Evolutionary conservation across 2,888 invertebrate genomes (phyloP).

Genomic region (Malthinus flaveolus): DNA sequence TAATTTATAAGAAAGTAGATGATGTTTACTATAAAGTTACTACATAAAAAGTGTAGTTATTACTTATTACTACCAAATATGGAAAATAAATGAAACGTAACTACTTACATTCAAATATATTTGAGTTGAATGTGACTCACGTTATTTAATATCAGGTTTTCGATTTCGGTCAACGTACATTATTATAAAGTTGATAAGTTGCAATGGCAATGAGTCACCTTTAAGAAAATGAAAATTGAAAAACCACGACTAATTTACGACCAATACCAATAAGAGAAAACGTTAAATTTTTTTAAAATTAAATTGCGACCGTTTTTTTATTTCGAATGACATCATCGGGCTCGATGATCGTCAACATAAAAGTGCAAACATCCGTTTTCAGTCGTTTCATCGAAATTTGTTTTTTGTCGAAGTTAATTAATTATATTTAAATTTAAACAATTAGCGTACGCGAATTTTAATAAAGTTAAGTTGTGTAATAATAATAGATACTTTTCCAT

Average conservation of each 20-base stretch:
- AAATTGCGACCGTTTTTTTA: not conserved
- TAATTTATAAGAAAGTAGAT: slow-evolving; percentile 2
- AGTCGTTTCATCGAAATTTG: no score
- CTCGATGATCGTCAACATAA: no score
- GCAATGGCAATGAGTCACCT: not conserved
- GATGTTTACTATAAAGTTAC: no score
- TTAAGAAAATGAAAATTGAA: not conserved
- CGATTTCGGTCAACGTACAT: slow-evolving; percentile 18
- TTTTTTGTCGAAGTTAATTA: not conserved
- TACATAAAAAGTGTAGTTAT: not conserved
- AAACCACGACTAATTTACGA: not conserved
- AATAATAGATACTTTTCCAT: not conserved
- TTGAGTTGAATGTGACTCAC: not conserved
- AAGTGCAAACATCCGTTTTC: no score
- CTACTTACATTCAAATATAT: slow-evolving; percentile 8
- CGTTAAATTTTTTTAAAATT: not conserved
- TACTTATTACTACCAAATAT: slow-evolving; percentile 19
- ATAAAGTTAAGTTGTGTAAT: not conserved
- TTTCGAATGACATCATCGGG: slow-evolving; percentile 4
- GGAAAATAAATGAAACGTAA: slow-evolving; percentile 19
- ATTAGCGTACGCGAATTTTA: not conserved
- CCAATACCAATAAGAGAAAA: not conserved
- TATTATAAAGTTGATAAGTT: not conserved
- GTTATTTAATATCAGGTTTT: slow-evolving; percentile 17
- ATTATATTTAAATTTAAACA: not conserved